Percentiles rank a stretch among this genome's conserved stretches.
These are phyloP conservation scores for Papilio elwesi DNA, from an alignment of 2,888 invertebrate species.

Conservation along the genomic window DNA sequence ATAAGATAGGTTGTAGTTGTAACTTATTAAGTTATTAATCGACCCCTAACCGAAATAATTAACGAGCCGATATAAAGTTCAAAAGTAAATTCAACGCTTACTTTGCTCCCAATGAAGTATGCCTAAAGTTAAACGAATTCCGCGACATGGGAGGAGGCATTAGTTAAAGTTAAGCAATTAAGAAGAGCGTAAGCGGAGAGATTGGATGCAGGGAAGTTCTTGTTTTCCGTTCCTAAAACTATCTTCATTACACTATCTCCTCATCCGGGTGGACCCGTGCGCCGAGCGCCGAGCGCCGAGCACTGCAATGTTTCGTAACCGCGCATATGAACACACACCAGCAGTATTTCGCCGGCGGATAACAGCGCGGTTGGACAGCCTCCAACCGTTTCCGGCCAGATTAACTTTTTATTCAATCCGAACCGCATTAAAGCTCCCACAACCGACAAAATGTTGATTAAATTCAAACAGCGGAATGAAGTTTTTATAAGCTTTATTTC, in stretches of 20 bases:
- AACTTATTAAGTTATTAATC: conserved; percentile 26
- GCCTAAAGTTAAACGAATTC: conserved; percentile 70
- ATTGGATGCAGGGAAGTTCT: conserved; percentile 76
- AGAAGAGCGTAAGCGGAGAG: conserved; percentile 74
- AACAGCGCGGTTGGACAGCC: conserved; percentile 66
- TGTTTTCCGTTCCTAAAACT: conserved; percentile 78
- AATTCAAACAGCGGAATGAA: conserved; percentile 40
- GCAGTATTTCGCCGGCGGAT: conserved; percentile 40
- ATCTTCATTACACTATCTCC: conserved; percentile 76
- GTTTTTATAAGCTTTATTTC: conserved; percentile 55
- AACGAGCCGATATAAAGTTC: conserved; percentile 32
- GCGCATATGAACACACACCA: conserved; percentile 45
- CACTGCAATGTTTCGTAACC: conserved; percentile 49
- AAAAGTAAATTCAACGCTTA: conserved; percentile 35
- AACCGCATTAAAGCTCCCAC: conserved; percentile 46
- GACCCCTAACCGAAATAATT: conserved; percentile 30
- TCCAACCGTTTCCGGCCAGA: conserved; percentile 62
- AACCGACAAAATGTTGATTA: conserved; percentile 41
- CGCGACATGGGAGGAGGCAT: conserved; percentile 67
- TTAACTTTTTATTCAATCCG: conserved; percentile 53
- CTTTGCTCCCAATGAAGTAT: conserved; percentile 63
- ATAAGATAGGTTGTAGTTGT: not conserved
- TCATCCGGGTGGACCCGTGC: conserved; percentile 54
- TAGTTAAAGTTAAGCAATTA: conserved; percentile 81
- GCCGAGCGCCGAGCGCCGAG: conserved; percentile 37